These are phyloP conservation scores for Larimichthys crocea DNA, from an alignment of 2,113 vertebrate species.

Conservation along the genomic window DNA sequence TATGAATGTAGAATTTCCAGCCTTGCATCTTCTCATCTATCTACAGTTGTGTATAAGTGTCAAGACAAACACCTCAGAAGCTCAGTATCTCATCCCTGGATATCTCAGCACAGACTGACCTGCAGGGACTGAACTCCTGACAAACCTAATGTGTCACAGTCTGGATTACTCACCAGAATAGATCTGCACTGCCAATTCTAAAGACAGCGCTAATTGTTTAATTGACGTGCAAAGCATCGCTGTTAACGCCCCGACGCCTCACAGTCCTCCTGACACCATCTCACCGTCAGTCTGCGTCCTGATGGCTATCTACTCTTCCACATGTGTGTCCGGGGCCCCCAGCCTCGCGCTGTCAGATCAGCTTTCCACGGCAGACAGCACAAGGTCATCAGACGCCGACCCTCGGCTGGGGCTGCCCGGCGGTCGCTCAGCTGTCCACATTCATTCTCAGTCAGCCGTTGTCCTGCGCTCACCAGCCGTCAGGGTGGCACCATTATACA, in stretches of 20 bases:
- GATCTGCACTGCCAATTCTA: neutral
- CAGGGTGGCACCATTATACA: conserved; percentile 20
- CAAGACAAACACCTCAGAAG: conserved; percentile 1
- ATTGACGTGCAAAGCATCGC: conserved; percentile 33
- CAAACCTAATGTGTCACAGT: neutral
- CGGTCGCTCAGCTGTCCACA: conserved; percentile 70
- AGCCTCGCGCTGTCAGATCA: conserved; percentile 78
- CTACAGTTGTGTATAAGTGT: neutral
- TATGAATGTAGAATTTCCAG: neutral
- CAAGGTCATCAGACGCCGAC: conserved; percentile 79
- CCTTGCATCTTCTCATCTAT: neutral
- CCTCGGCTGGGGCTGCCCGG: conserved; percentile 60
- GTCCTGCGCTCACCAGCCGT: conserved; percentile 34
- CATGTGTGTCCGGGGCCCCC: conserved; percentile 50
- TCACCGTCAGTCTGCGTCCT: conserved; percentile 27
- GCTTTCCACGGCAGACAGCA: conserved; percentile 74
- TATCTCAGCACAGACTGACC: neutral
- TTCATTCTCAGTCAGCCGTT: conserved; percentile 65
- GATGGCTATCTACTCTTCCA: conserved; percentile 40
- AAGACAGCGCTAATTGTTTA: conserved; percentile 46
- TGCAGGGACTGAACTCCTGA: conserved; percentile 15
- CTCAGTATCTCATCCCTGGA: neutral
- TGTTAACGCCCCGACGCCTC: conserved; percentile 22
- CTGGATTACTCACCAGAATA: neutral
- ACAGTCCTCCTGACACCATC: conserved; percentile 14